These are phyloP conservation scores for Steatocranus sp. DNA, from an alignment of 2,797 vertebrate genomes.

Conservation along the genomic window DNA sequence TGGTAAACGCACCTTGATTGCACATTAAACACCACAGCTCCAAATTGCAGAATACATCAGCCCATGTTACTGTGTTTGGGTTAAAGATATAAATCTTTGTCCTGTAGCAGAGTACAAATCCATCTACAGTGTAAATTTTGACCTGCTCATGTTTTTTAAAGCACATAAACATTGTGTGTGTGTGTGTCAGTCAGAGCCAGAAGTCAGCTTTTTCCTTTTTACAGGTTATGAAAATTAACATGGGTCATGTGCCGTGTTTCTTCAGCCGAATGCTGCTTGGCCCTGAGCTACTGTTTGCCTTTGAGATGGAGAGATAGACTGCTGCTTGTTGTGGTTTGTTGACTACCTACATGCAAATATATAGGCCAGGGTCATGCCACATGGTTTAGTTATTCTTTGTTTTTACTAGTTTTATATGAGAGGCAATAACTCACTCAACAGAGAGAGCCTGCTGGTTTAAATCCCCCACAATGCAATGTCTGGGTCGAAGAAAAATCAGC, in stretches of 20 bases:
- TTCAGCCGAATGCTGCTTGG: neutral
- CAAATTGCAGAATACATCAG: neutral
- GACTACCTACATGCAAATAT: conserved; percentile 30
- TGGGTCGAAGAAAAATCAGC: conserved; percentile 19
- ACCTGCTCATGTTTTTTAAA: neutral
- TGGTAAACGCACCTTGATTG: neutral
- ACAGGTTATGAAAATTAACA: conserved; percentile 29
- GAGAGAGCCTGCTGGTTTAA: neutral
- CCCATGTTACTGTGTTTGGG: neutral
- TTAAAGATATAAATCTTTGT: neutral
- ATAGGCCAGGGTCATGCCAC: conserved; percentile 8
- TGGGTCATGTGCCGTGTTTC: conserved; percentile 7
- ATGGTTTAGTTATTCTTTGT: conserved; percentile 24
- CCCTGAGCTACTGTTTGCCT: conserved; percentile 26
- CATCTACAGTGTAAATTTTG: neutral
- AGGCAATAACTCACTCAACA: conserved; percentile 24
- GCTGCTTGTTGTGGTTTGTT: conserved; percentile 18
- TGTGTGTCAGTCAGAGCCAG: neutral
- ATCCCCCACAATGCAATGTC: conserved; percentile 2
- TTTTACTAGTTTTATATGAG: conserved; percentile 23
- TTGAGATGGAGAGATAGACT: conserved; percentile 12
- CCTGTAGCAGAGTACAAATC: neutral
- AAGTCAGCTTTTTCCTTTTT: conserved; percentile 23
- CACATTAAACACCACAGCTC: neutral
- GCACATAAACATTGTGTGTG: neutral